These are phyloP conservation scores for Ceratotherium simum DNA, from an alignment of 2,113 vertebrate species.

Conservation along the genomic window DNA sequence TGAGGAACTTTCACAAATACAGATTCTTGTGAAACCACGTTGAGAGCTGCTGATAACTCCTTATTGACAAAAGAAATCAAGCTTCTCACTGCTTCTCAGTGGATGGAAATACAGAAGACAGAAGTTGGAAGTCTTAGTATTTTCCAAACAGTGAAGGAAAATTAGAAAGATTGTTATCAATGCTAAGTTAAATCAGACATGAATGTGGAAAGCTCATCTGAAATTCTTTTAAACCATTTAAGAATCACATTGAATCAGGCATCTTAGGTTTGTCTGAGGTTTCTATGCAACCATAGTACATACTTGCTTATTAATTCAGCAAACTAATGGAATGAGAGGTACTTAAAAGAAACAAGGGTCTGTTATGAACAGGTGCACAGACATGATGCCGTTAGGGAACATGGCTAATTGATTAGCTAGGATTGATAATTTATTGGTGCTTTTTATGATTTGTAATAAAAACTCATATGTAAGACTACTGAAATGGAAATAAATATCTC, in stretches of 20 bases:
- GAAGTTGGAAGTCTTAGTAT: not conserved
- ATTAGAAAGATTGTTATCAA: not conserved
- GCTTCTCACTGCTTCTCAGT: not conserved
- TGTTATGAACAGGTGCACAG: not conserved
- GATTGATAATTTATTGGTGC: not conserved
- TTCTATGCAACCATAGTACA: not conserved
- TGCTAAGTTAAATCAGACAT: not conserved
- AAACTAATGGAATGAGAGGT: not conserved
- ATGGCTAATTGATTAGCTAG: not conserved
- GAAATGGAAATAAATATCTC: not conserved
- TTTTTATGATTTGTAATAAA: conserved; percentile 19
- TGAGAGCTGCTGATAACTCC: not conserved
- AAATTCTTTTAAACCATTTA: not conserved
- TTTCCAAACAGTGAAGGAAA: not conserved
- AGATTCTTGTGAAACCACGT: not conserved
- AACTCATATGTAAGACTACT: not conserved
- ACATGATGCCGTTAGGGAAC: not conserved
- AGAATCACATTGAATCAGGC: not conserved
- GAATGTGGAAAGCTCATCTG: not conserved
- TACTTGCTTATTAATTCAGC: not conserved
- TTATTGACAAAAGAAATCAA: not conserved
- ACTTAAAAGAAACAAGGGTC: not conserved
- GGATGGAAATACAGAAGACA: not conserved
- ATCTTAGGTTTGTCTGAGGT: not conserved
- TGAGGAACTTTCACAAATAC: not conserved